Conservation (phyloP, 2,113 vertebrate genomes). For the Pelobates fuscus region DNA sequence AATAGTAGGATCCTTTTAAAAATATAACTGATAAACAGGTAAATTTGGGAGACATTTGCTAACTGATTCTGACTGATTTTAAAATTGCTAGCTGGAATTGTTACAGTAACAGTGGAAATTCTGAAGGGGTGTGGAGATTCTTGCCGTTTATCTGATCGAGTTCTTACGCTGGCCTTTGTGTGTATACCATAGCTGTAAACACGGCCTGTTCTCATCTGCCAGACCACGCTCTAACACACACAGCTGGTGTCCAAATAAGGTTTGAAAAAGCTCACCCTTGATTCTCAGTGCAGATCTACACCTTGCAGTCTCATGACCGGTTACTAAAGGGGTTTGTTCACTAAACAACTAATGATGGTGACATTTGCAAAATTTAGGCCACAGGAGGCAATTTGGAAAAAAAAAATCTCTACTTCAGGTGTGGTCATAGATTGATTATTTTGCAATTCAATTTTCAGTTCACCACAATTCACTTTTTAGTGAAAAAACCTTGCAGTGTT, state of each 20-base stretch:
- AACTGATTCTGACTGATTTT: no score
- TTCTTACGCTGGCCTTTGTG: constrained; percentile 19
- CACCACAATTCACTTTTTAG: no score
- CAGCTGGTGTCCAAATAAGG: constrained; percentile 43
- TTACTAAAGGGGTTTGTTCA: no score
- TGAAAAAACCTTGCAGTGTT: not conserved
- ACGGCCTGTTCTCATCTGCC: constrained; percentile 25
- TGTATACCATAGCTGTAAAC: constrained; percentile 47
- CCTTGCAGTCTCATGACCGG: not conserved
- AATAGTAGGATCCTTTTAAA: not conserved
- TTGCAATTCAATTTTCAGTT: no score
- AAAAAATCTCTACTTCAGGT: no score
- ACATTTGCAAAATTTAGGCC: no score
- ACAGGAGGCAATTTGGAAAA: no score
- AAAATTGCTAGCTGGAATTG: constrained; percentile 2
- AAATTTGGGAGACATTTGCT: no score
- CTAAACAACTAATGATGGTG: no score
- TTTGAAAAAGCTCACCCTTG: constrained; percentile 30
- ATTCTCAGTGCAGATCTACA: not conserved
- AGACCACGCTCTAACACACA: constrained; percentile 22
- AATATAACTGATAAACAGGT: not conserved
- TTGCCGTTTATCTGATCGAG: constrained; percentile 44
- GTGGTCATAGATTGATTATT: no score
- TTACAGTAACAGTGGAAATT: constrained; percentile 36
- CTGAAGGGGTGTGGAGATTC: constrained; percentile 22